Percentiles rank a stretch among this genome's conserved stretches.
Evolutionary conservation across 2,113 vertebrate genomes (phyloP).

Genomic region (Xiphophorus couchianus): DNA sequence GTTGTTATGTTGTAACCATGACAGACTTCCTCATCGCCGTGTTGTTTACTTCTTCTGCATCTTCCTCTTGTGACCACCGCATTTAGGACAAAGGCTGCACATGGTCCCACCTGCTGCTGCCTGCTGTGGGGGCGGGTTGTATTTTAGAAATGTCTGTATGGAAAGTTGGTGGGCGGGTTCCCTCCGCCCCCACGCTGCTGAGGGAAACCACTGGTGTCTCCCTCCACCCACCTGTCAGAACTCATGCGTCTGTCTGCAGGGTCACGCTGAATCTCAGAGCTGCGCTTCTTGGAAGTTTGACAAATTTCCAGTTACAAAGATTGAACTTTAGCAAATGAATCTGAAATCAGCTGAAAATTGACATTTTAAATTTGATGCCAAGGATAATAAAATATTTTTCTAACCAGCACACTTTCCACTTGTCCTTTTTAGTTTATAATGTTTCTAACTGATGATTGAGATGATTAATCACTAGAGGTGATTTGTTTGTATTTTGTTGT

Average conservation of each 20-base stretch:
- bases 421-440: background rate
- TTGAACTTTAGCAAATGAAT: background rate
- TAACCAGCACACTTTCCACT: background rate
- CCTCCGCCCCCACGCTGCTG: background rate
- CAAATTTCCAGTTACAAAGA: background rate
- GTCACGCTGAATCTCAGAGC: background rate
- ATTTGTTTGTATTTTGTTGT: background rate
- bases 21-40: background rate
- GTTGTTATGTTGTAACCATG: background rate
- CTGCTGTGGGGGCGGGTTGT: background rate
- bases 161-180: constrained; percentile 33
- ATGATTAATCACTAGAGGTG: background rate
- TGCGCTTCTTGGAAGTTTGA: background rate
- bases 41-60: background rate
- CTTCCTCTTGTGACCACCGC: background rate
- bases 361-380: background rate
- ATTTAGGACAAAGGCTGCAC: background rate
- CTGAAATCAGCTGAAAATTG: background rate
- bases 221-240: constrained; percentile 35
- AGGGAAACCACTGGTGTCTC: constrained; percentile 52
- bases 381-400: background rate
- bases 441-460: background rate
- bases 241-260: background rate
- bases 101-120: constrained; percentile 25
- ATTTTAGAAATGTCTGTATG: constrained; percentile 28